A percentile compares a stretch with the other conserved stretches of the same genome.
These are phyloP conservation scores for Verasper variegatus DNA, from an alignment of 2,113 vertebrate species.

Conservation along the genomic window DNA sequence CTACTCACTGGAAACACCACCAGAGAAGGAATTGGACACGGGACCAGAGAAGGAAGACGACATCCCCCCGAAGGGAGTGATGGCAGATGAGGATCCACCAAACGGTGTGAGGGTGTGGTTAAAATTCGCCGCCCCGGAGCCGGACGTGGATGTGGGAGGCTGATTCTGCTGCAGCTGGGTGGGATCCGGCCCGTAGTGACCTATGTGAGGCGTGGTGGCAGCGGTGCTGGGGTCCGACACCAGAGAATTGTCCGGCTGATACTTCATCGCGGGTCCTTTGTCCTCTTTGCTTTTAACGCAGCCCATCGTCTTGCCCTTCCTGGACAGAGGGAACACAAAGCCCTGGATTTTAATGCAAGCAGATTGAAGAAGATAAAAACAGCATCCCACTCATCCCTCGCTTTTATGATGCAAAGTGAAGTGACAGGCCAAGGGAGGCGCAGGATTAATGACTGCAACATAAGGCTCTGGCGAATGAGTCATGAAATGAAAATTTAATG, in stretches of 20 bases:
- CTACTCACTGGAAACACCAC: constrained; percentile 87
- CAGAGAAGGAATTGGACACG: constrained; percentile 89
- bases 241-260: constrained; percentile 85
- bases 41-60: constrained; percentile 89
- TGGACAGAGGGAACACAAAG: constrained; percentile 52
- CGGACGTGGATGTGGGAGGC: constrained; percentile 80
- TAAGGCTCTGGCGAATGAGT: constrained; percentile 20
- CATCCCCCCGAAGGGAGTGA: constrained; percentile 92
- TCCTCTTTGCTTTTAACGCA: constrained; percentile 96
- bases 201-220: constrained; percentile 76
- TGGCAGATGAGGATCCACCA: constrained; percentile 87
- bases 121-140: constrained; percentile 78
- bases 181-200: constrained; percentile 90
- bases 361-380: neutral
- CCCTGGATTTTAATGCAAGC: neutral
- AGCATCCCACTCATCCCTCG: neutral
- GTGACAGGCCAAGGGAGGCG: neutral
- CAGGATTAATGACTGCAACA: constrained; percentile 34
- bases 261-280: constrained; percentile 90
- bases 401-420: constrained; percentile 9
- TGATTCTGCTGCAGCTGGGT: constrained; percentile 85
- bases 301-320: constrained; percentile 86
- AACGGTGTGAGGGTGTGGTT: constrained; percentile 91
- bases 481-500: constrained; percentile 49
- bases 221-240: constrained; percentile 75